Evolutionary conservation across 2,797 vertebrate genomes (phyloP), one percentile per base, ranked within the genome.

Genomic region (Acridotheres tristis): DNA sequence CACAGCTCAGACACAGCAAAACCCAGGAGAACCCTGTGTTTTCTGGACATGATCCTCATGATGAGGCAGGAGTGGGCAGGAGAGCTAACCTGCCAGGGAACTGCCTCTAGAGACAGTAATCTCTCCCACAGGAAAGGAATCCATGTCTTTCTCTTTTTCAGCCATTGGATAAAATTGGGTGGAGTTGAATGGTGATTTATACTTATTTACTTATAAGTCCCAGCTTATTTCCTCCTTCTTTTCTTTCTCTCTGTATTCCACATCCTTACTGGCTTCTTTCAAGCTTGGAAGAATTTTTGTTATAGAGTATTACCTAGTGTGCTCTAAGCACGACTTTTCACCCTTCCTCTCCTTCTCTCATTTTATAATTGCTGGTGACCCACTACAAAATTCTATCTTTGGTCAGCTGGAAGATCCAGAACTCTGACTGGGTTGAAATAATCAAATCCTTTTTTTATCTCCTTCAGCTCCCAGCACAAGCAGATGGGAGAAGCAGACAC

Each of bases 1-100:
- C 26, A 55, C 2, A 5, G 65, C 40, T 81, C 1, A 0, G 83
- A n/a, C 5, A 1, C 51, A 57, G 42, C 50, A 58, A 40, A 25
- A 34, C 36, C 29, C 3, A 0, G 20, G 21, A 75, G 54, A 83
- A 1, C 7, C 42, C 34, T 1, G 0, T 0, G 3, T 62, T 71
- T 74, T 86, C 67, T 69, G 51, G 30, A 16, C 7, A 0, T 0
- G 0, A 13, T 45, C 29, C 17, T 51, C 59, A 29, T 3, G 4
- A 6, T 53, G 61, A 25, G 74, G 29, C 1, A 3, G 27, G n/a
- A 72, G 48, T 4, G 7, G 57, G 58, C 1, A 2, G 65, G 40
- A 84, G 45, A 88, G 15, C 29, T 23, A 16, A 62, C 14, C 63
- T 68, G 53, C 32, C 53, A 69, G 32, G 34, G 29, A 89, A 11